Conservation (phyloP, 2,797 vertebrate genomes). For the Taenioides sp. region DNA sequence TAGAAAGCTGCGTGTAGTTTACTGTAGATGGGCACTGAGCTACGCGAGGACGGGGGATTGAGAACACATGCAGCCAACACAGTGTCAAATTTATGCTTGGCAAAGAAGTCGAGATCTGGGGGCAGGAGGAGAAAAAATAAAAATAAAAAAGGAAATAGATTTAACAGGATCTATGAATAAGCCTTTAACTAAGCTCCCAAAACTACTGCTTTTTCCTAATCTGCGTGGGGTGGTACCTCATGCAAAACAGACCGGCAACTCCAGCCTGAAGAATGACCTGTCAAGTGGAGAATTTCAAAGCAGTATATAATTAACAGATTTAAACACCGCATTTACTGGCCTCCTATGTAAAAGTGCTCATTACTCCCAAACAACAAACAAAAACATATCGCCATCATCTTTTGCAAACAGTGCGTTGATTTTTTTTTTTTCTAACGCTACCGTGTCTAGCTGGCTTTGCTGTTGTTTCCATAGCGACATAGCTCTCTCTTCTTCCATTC, state of each 20-base stretch:
- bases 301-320: slow-evolving; percentile 14
- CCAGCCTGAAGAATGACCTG: slow-evolving; percentile 33
- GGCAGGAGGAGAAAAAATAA: slow-evolving; percentile 30
- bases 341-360: slow-evolving; percentile 20
- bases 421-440: slow-evolving; percentile 21
- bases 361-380: slow-evolving; percentile 30
- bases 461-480: slow-evolving; percentile 84
- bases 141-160: slow-evolving; percentile 6
- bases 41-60: slow-evolving; percentile 28
- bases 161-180: slow-evolving; percentile 56
- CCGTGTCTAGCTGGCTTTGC: slow-evolving; percentile 59
- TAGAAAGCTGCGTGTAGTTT: slow-evolving; percentile 14
- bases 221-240: slow-evolving; percentile 40
- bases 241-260: slow-evolving; percentile 45
- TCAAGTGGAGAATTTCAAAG: slow-evolving; percentile 21
- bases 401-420: slow-evolving; percentile 56
- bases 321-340: neutral
- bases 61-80: slow-evolving; percentile 37
- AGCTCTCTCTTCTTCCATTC: slow-evolving; percentile 77
- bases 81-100: slow-evolving; percentile 54
- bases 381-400: slow-evolving; percentile 65
- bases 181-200: slow-evolving; percentile 43
- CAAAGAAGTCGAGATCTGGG: slow-evolving; percentile 55
- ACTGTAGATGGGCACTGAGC: slow-evolving; percentile 31
- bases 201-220: slow-evolving; percentile 39